These are phyloP conservation scores for Lottia scabra DNA, from an alignment of 2,888 invertebrate species.

Conservation along the genomic window DNA sequence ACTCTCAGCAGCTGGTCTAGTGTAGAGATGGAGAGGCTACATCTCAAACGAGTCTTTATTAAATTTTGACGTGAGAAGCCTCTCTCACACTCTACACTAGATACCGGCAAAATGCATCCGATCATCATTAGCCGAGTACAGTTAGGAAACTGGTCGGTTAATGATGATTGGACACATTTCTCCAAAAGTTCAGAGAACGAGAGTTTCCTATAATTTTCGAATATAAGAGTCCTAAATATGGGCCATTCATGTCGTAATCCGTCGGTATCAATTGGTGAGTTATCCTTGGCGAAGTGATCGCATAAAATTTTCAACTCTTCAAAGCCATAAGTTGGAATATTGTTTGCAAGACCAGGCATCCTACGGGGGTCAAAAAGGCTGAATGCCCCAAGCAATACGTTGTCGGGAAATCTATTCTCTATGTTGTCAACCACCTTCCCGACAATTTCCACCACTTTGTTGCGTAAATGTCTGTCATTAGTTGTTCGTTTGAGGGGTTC, in stretches of 20 bases:
- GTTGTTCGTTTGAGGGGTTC: neutral
- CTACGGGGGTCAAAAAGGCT: neutral
- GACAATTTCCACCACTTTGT: neutral
- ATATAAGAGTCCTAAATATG: neutral
- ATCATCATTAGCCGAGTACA: too few relatives aligned
- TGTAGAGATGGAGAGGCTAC: neutral
- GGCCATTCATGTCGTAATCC: neutral
- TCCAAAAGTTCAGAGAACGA: too few relatives aligned
- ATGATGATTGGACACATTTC: too few relatives aligned
- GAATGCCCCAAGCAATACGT: neutral
- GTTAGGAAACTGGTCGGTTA: too few relatives aligned
- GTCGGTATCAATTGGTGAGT: too few relatives aligned
- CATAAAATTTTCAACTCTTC: neutral
- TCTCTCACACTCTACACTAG: constrained; percentile 9
- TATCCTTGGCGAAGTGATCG: neutral
- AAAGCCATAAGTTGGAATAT: neutral
- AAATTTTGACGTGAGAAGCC: constrained; percentile 7
- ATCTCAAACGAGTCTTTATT: neutral
- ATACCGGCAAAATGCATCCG: too few relatives aligned
- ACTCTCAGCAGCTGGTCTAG: neutral
- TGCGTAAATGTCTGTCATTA: neutral
- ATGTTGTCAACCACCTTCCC: neutral
- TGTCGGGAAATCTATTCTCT: neutral
- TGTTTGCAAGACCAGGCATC: neutral
- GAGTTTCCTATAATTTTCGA: constrained; percentile 1